Evolutionary conservation across 2,888 invertebrate genomes (phyloP).

Genomic region (Ormyrus labotus): DNA sequence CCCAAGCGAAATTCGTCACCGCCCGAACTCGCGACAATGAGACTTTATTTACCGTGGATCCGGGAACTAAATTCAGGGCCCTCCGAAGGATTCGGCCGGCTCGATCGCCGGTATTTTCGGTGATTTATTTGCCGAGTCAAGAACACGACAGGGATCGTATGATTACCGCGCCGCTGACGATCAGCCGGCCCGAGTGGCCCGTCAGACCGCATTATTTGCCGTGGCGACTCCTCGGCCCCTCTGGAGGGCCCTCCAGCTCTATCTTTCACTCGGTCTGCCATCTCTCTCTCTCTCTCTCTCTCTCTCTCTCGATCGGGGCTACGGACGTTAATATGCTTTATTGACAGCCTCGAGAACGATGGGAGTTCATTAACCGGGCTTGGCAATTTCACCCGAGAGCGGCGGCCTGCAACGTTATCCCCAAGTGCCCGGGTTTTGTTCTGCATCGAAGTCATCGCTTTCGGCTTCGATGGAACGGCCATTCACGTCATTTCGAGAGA

Average conservation of each 20-base stretch:
- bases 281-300: too few relatives aligned
- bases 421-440: too few relatives aligned
- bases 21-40: neutral
- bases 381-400: neutral
- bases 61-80: conserved; percentile 2
- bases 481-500: too few relatives aligned
- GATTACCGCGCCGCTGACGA: neutral
- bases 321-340: conserved; percentile 39
- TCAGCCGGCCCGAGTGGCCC: neutral
- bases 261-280: too few relatives aligned
- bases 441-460: too few relatives aligned
- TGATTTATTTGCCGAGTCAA: conserved; percentile 38
- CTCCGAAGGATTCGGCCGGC: neutral
- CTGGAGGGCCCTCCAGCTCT: too few relatives aligned
- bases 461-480: too few relatives aligned
- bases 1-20: neutral
- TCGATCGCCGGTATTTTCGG: conserved; percentile 23
- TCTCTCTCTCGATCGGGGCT: neutral
- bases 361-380: conserved; percentile 38
- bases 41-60: conserved; percentile 6
- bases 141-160: conserved; percentile 1
- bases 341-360: conserved; percentile 18
- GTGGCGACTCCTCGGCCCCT: neutral
- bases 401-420: too few relatives aligned
- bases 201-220: conserved; percentile 30